These are phyloP conservation scores for Lophura swinhoii DNA, from an alignment of 2,797 vertebrate genomes.

Conservation along the genomic window DNA sequence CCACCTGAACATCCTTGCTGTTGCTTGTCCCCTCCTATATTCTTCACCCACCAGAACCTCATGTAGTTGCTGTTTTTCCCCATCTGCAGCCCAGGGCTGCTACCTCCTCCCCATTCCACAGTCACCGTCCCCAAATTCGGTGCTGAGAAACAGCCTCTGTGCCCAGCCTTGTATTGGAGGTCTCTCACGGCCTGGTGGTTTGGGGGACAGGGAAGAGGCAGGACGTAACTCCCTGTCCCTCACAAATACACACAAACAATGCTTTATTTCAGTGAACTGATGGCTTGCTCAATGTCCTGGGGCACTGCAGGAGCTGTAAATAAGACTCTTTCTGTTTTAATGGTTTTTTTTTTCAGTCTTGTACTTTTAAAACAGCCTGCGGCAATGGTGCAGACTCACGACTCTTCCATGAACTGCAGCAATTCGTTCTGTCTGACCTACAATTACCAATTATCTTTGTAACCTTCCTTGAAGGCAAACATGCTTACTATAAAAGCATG, in stretches of 20 bases:
- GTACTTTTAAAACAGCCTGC: slow-evolving; percentile 31
- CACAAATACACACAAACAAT: not conserved
- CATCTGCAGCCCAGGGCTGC: not conserved
- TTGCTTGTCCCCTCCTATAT: not conserved
- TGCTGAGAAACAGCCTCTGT: accelerated
- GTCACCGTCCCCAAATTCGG: not conserved
- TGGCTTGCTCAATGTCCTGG: not conserved
- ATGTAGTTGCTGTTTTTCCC: not conserved
- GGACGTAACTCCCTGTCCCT: not conserved
- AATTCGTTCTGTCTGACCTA: slow-evolving; percentile 63
- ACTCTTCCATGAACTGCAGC: slow-evolving; percentile 47
- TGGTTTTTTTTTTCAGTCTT: not conserved
- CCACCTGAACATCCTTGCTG: not conserved
- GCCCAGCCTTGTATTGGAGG: accelerated
- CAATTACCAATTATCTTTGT: slow-evolving; percentile 56
- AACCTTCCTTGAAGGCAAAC: slow-evolving; percentile 70
- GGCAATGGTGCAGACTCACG: not conserved
- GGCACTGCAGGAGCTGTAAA: not conserved
- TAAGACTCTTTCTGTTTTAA: not conserved
- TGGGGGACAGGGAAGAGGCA: not conserved
- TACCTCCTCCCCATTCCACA: not conserved
- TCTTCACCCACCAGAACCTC: not conserved
- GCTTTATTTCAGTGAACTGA: not conserved
- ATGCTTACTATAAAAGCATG: slow-evolving; percentile 23
- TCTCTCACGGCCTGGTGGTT: accelerated